Conservation (phyloP, 1,140 invertebrate species). For the Drosophila subobscura region DNA sequence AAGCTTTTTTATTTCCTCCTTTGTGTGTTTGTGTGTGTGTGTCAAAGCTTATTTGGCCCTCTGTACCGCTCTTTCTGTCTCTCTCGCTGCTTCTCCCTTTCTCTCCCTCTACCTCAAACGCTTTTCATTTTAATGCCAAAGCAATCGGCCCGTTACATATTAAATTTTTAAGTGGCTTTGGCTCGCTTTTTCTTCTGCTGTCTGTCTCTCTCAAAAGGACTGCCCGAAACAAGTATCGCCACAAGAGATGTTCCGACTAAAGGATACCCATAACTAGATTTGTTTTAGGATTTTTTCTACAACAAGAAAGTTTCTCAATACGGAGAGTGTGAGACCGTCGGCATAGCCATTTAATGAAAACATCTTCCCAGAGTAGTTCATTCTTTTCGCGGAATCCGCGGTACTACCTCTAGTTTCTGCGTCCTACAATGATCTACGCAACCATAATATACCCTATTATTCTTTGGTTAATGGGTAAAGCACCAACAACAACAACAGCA, state of each 20-base stretch:
- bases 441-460: not conserved
- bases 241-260: too few relatives aligned
- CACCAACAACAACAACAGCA: conserved; percentile 11
- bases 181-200: conserved; percentile 2
- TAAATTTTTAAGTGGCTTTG: conserved; percentile 66
- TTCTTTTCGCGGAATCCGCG: too few relatives aligned
- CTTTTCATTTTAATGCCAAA: conserved; percentile 51
- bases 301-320: too few relatives aligned
- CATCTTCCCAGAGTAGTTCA: too few relatives aligned
- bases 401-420: too few relatives aligned
- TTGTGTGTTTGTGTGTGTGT: conserved; percentile 4
- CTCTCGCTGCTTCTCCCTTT: not conserved
- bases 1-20: conserved; percentile 42
- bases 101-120: conserved; percentile 1
- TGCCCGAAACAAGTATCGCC: too few relatives aligned
- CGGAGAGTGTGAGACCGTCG: too few relatives aligned
- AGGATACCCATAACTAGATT: too few relatives aligned
- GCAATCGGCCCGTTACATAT: conserved; percentile 66
- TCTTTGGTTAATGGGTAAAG: conserved; percentile 12
- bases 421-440: too few relatives aligned
- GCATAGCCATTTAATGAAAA: too few relatives aligned
- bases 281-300: too few relatives aligned
- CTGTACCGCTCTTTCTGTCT: not conserved
- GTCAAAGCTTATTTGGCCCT: conserved; percentile 35
- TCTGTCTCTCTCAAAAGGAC: not conserved